Base-by-base conservation (phyloP, 2,888 invertebrate species). In the Elegia similella region DNA sequence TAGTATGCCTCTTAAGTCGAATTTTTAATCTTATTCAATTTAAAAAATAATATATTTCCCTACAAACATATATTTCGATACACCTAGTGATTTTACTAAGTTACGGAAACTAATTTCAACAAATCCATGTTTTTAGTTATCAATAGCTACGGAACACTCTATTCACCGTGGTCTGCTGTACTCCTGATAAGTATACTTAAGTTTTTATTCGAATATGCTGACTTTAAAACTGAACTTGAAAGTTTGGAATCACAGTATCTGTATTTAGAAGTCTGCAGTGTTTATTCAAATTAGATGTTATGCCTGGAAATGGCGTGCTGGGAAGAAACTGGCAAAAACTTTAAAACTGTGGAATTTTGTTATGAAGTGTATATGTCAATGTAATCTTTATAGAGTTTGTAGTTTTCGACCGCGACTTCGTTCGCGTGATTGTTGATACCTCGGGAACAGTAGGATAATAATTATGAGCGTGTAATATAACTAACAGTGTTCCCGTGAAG, bases 241-340 rank as follows among this genome's bases (percentile, higher is more conserved):
- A 38, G n/a, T 38, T 38, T 38, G 61, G 38, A 58, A 63, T 52
- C 61, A 61, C 68, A 64, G 61, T 61, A 55, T 42, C 38, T 38
- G 38, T 38, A 38, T 38, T 38, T 38, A 38, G 10, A 38, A 38
- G 38, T n/a, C n/a, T 34, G 10, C n/a, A 38, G 38, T 38, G 12
- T 3, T 38, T 38, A 38, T 38, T 38, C 34, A 34, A 38, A n/a
- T 38, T 10, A 38, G 38, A 38, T n/a, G 38, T 38, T n/a, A 38
- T 38, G 38, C n/a, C 12, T 38, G 3, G 3, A n/a, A 38, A 38
- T 34, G 6, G 7, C 38, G 38, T 38, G 34, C n/a, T 38, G 3
- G 38, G 10, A 38, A 38, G 38, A n/a, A n/a, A 38, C 12, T 38
- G 10, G 2, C 23, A 3, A 23, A 23, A 23, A 38, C 38, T n/a